phyloP scores from a whole-genome alignment of 2,113 vertebrate genomes.

The Takifugu flavidus region DNA sequence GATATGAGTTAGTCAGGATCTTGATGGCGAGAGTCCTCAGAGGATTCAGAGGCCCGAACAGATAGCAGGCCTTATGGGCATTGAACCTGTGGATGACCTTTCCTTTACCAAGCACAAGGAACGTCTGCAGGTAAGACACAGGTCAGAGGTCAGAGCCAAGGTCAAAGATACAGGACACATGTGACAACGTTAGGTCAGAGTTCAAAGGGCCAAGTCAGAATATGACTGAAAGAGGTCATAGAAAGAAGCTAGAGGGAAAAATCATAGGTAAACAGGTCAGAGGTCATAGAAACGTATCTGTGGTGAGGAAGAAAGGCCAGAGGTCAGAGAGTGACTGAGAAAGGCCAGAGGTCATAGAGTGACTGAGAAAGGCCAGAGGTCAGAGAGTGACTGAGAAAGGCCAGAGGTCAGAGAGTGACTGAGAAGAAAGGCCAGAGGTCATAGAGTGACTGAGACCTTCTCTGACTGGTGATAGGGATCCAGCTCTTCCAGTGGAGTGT shows the following conservation, averaged over 20 bases:
- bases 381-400: too few relatives aligned
- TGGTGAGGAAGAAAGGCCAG: neutral
- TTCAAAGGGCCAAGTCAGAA: too few relatives aligned
- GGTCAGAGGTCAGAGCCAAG: neutral
- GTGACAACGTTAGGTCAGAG: too few relatives aligned
- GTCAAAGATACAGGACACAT: too few relatives aligned
- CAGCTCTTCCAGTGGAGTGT: conserved; percentile 56
- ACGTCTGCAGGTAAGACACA: conserved; percentile 75
- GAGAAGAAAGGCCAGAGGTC: too few relatives aligned
- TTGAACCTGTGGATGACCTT: conserved; percentile 88
- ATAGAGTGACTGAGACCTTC: conserved; percentile 24
- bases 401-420: too few relatives aligned
- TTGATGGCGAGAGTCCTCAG: conserved; percentile 79
- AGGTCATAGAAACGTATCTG: neutral
- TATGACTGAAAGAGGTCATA: too few relatives aligned
- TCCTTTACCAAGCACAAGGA: conserved; percentile 85
- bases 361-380: neutral
- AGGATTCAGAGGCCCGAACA: conserved; percentile 81
- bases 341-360: too few relatives aligned
- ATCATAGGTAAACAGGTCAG: too few relatives aligned
- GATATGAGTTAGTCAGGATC: conserved; percentile 93
- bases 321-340: neutral
- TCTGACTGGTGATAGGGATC: conserved; percentile 56
- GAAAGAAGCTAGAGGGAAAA: too few relatives aligned
- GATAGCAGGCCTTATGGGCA: conserved; percentile 78